These are phyloP conservation scores for Probaryconus sp. DNA, from an alignment of 1,140 invertebrate species.

Conservation along the genomic window DNA sequence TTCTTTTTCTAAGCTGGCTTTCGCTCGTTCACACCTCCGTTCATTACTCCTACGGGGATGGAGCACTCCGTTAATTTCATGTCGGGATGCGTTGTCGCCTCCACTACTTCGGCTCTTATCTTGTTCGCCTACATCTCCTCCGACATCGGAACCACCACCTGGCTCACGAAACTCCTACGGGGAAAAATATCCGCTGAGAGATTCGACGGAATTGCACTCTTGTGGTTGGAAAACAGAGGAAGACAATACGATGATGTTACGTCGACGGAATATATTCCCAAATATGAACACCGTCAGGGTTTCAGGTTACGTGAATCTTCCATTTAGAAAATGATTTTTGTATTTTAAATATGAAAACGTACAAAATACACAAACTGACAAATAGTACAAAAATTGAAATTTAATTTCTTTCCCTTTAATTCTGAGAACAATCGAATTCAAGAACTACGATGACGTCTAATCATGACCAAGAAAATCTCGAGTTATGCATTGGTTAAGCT, in stretches of 20 bases:
- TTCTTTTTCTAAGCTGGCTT: slow-evolving; percentile 7
- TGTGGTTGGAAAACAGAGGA: slow-evolving; percentile 23
- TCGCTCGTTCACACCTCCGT: slow-evolving; percentile 55
- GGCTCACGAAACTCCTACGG: slow-evolving; percentile 20
- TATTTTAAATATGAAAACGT: no score
- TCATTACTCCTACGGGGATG: slow-evolving; percentile 60
- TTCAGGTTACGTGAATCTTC: no score
- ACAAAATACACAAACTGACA: no score
- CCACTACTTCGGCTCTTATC: slow-evolving; percentile 10
- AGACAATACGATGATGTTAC: slow-evolving; percentile 25
- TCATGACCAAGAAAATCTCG: no score
- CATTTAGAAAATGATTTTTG: no score
- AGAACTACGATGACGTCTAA: no score
- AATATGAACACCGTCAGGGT: no score
- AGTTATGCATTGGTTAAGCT: no score
- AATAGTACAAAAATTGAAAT: no score
- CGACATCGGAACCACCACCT: slow-evolving; percentile 13
- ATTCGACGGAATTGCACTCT: slow-evolving; percentile 15
- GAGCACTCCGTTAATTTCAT: slow-evolving; percentile 61
- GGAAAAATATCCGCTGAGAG: slow-evolving; percentile 14
- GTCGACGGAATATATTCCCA: no score
- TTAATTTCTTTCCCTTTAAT: no score
- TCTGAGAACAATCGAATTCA: no score
- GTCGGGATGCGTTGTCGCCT: slow-evolving; percentile 14
- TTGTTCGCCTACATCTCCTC: slow-evolving; percentile 22